Evolutionary conservation across 64 coral and sea anemone species (phyloP).

Genomic region (Actinia tenebrosa): DNA sequence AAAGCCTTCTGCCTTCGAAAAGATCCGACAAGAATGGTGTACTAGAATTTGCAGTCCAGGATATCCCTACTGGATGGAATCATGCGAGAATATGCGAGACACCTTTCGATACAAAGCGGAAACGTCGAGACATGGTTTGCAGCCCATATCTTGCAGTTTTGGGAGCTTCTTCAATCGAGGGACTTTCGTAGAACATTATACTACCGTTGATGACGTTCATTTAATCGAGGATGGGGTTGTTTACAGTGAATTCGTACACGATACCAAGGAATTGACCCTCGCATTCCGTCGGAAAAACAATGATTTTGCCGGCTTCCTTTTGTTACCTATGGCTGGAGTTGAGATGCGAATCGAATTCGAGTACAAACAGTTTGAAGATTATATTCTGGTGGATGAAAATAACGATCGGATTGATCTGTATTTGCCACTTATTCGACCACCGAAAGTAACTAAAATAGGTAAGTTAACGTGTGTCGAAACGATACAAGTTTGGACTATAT

Average conservation of each 20-base stretch:
- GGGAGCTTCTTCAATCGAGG: slow-evolving; percentile 63
- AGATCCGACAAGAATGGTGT: slow-evolving; percentile 51
- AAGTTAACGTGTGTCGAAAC: background rate
- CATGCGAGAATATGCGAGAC: slow-evolving; percentile 23
- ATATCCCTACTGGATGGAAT: slow-evolving; percentile 57
- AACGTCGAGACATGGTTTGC: slow-evolving; percentile 32
- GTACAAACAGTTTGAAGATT: slow-evolving; percentile 73
- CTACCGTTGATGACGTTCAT: background rate
- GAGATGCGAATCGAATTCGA: slow-evolving; percentile 70
- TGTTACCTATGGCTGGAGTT: background rate
- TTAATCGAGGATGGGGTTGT: slow-evolving; percentile 21
- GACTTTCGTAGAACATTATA: slow-evolving; percentile 57
- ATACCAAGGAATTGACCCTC: slow-evolving; percentile 29
- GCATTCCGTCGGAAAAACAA: background rate
- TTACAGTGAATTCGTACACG: slow-evolving; percentile 50
- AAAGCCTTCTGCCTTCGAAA: slow-evolving; percentile 32
- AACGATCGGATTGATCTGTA: slow-evolving; percentile 15
- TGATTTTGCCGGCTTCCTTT: background rate
- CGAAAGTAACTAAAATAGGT: slow-evolving; percentile 58
- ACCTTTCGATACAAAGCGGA: slow-evolving; percentile 37
- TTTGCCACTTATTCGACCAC: slow-evolving; percentile 57
- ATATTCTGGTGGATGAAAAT: slow-evolving; percentile 63
- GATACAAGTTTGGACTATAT: background rate
- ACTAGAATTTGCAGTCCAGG: slow-evolving; percentile 21
- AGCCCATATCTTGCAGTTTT: slow-evolving; percentile 38